Percentiles rank a stretch among this genome's conserved stretches.
phyloP scores from a whole-genome alignment of 2,113 vertebrate genomes.

The Sterrhoptilus dennistouni region DNA sequence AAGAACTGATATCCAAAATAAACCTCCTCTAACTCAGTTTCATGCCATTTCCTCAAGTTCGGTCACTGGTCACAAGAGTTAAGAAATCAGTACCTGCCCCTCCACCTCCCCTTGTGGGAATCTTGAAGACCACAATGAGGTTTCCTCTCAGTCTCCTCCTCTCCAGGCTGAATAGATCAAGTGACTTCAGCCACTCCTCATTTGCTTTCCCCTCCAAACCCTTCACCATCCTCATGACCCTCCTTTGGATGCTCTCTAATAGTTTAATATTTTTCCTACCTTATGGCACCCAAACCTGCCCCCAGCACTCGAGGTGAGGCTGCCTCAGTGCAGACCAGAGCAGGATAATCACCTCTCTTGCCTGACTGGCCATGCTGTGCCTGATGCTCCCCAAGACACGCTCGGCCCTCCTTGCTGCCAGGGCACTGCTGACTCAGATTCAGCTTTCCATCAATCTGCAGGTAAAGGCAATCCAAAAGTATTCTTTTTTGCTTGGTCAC shows the following conservation, averaged over 20 bases:
- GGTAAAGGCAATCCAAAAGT: not conserved
- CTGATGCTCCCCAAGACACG: accelerated
- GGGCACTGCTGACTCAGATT: accelerated
- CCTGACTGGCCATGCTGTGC: accelerated
- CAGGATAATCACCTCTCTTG: not conserved
- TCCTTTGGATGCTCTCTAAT: accelerated
- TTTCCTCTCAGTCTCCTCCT: not conserved
- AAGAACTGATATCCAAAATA: not conserved
- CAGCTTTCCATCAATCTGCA: not conserved
- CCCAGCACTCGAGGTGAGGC: accelerated
- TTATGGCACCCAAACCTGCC: accelerated
- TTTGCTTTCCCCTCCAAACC: accelerated
- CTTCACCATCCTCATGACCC: accelerated
- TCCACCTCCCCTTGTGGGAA: not conserved
- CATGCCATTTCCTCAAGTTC: accelerated
- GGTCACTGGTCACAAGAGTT: not conserved
- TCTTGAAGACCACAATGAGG: accelerated
- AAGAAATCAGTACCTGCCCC: not conserved
- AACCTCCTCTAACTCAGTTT: not conserved
- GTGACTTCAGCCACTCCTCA: accelerated
- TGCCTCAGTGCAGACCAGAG: accelerated
- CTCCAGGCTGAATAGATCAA: not conserved
- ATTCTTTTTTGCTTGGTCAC: not conserved
- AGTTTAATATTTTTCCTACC: accelerated
- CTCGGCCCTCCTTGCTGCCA: not conserved